Evolutionary conservation across 2,888 invertebrate genomes (phyloP).

Genomic region (Holacanthella duospinosa): DNA sequence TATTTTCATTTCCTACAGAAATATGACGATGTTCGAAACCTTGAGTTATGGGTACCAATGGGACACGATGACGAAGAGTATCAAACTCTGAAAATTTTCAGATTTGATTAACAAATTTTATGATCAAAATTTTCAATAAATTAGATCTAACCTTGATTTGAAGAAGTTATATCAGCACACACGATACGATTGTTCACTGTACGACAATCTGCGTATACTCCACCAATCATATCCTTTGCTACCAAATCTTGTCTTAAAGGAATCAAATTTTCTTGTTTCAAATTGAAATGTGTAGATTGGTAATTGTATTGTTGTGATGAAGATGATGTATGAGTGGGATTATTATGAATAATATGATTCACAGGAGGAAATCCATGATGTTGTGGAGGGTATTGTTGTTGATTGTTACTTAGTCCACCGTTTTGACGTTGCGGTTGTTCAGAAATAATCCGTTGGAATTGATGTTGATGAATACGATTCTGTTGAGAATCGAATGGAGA

Average conservation of each 20-base stretch:
- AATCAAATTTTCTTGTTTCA: neutral
- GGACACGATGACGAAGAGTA: no score
- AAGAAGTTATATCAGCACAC: constrained; percentile 27
- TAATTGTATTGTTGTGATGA: neutral
- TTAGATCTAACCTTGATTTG: neutral
- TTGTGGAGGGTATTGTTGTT: neutral
- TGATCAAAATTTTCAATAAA: no score
- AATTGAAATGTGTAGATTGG: neutral
- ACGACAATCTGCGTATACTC: constrained; percentile 29
- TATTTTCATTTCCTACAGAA: neutral
- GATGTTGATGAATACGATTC: neutral
- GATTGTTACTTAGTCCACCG: neutral
- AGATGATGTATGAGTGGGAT: neutral
- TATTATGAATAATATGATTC: constrained; percentile 1
- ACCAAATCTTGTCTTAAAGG: neutral
- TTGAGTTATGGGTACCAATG: no score
- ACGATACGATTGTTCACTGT: constrained; percentile 26
- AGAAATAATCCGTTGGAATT: neutral
- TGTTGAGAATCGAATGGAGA: neutral
- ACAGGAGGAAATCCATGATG: neutral
- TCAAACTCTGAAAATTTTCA: no score
- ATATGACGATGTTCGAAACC: neutral
- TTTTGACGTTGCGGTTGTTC: neutral
- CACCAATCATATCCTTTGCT: constrained; percentile 29
- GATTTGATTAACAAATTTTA: no score